Percentiles rank a stretch among this genome's conserved stretches.
These are phyloP conservation scores for Solenodon paradoxus DNA, from an alignment of 2,113 vertebrate genomes.

Conservation along the genomic window DNA sequence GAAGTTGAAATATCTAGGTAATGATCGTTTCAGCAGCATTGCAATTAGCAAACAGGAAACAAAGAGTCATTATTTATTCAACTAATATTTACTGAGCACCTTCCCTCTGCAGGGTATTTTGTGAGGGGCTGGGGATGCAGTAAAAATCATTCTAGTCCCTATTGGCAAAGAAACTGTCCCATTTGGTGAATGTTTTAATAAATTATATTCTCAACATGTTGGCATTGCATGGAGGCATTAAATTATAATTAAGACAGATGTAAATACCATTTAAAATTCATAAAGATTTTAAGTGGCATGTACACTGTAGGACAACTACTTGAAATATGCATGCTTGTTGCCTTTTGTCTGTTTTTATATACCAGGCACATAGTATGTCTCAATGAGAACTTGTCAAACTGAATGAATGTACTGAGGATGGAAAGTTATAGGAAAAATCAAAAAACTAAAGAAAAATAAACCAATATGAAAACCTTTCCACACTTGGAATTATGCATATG, in stretches of 20 bases:
- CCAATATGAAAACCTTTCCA: background rate
- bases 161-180: background rate
- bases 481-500: background rate
- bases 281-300: background rate
- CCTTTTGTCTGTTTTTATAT: background rate
- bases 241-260: constrained; percentile 22
- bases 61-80: background rate
- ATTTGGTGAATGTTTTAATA: background rate
- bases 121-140: background rate
- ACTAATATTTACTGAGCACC: background rate
- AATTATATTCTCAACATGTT: constrained; percentile 5
- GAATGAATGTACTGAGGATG: background rate
- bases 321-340: background rate
- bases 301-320: background rate
- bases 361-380: background rate
- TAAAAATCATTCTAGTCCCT: background rate
- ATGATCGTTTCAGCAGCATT: background rate
- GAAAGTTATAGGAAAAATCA: background rate
- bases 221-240: background rate
- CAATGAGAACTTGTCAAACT: background rate
- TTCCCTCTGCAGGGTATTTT: background rate
- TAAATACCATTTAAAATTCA: constrained; percentile 28
- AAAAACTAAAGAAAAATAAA: background rate
- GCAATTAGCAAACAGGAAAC: background rate
- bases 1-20: background rate